Conservation (phyloP, 2,113 vertebrate species). For the Rhabdomys dilectus region DNA sequence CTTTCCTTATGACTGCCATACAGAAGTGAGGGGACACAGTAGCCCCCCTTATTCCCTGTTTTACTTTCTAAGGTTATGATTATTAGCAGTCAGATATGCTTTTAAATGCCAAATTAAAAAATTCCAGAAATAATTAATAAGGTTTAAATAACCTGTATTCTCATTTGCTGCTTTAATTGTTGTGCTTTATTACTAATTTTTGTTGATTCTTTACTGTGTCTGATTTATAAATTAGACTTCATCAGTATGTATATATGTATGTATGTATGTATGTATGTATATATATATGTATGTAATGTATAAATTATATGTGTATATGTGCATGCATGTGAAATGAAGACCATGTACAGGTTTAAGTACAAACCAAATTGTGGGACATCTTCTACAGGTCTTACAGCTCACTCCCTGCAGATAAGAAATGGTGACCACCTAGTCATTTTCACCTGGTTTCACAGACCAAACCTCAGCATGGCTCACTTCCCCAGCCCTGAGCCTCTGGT, state of each 20-base stretch:
- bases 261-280: neutral
- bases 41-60: neutral
- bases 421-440: neutral
- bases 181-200: neutral
- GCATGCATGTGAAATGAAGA: neutral
- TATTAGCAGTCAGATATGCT: neutral
- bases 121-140: neutral
- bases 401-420: neutral
- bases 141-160: neutral
- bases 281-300: neutral
- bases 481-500: neutral
- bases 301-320: neutral
- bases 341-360: neutral
- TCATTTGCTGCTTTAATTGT: neutral
- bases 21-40: neutral
- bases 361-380: neutral
- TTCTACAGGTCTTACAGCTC: neutral
- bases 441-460: neutral
- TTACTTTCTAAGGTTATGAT: neutral
- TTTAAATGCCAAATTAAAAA: neutral
- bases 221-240: neutral
- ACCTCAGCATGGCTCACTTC: neutral
- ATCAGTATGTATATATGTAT: neutral
- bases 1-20: neutral
- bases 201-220: neutral